These are phyloP conservation scores for Cricetomys ansorgei DNA, from an alignment of 2,113 vertebrate genomes.

Conservation along the genomic window DNA sequence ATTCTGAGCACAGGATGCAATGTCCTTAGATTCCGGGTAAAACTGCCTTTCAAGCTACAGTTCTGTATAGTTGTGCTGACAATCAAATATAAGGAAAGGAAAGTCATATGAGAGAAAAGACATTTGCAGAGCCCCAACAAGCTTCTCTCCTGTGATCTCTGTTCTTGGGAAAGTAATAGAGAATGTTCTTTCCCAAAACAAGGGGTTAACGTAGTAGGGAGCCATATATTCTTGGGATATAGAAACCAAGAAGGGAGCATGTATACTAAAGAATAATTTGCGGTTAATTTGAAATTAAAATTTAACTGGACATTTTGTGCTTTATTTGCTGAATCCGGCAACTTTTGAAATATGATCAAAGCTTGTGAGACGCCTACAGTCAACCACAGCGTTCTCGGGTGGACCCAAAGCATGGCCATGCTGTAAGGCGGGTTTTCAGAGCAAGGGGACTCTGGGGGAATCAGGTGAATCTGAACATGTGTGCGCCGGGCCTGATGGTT, in stretches of 20 bases:
- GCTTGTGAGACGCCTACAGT: not conserved
- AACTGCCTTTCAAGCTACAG: not conserved
- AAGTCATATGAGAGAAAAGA: not conserved
- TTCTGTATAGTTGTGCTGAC: not conserved
- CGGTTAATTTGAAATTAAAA: not conserved
- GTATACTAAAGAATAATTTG: not conserved
- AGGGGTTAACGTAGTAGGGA: not conserved
- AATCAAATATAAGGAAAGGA: not conserved
- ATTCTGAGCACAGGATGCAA: not conserved
- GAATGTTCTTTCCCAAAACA: not conserved
- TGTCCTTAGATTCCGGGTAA: not conserved
- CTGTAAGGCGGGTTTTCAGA: not conserved
- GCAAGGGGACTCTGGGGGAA: not conserved
- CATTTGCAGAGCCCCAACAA: not conserved
- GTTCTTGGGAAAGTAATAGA: not conserved
- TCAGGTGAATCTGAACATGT: not conserved
- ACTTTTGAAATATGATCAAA: not conserved
- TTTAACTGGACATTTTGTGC: not conserved
- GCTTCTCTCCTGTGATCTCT: not conserved
- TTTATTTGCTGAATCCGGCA: not conserved
- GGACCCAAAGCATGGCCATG: not conserved
- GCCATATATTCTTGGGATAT: rapidly evolving
- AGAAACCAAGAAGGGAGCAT: not conserved
- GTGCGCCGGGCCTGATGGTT: no score
- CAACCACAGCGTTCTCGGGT: not conserved